Evolutionary conservation across 2,797 vertebrate genomes (phyloP).

Genomic region (Anabas testudineus): DNA sequence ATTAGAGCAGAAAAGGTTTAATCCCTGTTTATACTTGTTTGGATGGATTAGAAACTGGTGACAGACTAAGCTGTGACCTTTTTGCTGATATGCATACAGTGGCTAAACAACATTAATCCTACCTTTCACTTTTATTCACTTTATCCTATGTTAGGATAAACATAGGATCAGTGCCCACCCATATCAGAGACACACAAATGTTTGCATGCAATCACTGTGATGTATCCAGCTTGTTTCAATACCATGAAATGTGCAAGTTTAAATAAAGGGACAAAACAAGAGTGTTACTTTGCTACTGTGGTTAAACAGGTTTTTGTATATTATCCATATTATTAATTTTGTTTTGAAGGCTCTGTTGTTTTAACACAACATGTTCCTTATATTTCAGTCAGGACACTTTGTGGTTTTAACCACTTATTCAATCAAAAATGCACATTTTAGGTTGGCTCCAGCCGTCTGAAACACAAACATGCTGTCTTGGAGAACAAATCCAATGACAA

Average conservation of each 20-base stretch:
- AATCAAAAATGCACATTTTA: too few species aligned
- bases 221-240: constrained; percentile 1
- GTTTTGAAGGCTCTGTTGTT: too few species aligned
- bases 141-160: constrained; percentile 24
- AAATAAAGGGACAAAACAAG: constrained; percentile 1
- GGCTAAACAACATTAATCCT: constrained; percentile 45
- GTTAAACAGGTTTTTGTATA: too few species aligned
- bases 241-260: not conserved
- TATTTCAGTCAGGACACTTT: too few species aligned
- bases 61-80: constrained; percentile 53
- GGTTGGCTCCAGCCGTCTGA: too few species aligned
- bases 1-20: constrained; percentile 43
- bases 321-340: too few species aligned
- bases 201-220: constrained; percentile 7
- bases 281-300: not conserved
- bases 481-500: too few species aligned
- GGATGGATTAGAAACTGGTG: constrained; percentile 50
- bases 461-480: too few species aligned
- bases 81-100: constrained; percentile 27
- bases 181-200: constrained; percentile 11
- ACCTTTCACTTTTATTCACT: constrained; percentile 21
- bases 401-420: too few species aligned
- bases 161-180: constrained; percentile 7
- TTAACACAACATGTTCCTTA: too few species aligned
- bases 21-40: constrained; percentile 44